phyloP scores from a whole-genome alignment of 2,113 vertebrate species.

The Nothocercus julius region DNA sequence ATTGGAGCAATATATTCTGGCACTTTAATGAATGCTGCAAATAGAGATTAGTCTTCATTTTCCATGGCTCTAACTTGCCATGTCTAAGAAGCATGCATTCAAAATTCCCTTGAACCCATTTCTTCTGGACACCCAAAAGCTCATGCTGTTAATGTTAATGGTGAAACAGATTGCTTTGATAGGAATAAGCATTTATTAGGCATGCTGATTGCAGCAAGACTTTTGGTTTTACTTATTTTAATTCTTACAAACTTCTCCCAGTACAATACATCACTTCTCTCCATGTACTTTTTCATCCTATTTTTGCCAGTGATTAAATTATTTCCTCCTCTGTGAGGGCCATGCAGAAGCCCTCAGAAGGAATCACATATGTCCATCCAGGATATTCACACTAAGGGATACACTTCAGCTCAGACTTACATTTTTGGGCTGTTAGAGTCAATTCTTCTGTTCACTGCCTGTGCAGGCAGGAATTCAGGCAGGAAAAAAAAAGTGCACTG shows the following conservation, averaged over 20 bases:
- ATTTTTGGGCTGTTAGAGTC: not conserved
- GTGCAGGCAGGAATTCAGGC: not conserved
- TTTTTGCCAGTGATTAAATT: not conserved
- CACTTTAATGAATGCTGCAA: not conserved
- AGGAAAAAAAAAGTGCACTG: not conserved
- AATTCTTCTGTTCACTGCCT: not conserved
- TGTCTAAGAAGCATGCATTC: not conserved
- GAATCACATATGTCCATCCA: not conserved
- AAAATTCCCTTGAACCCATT: not conserved
- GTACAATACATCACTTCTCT: not conserved
- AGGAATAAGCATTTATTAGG: not conserved
- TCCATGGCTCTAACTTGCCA: not conserved
- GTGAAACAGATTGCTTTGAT: not conserved
- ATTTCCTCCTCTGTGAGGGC: not conserved
- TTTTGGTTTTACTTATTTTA: not conserved
- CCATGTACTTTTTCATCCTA: not conserved
- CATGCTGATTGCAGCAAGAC: not conserved
- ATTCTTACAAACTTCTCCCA: not conserved
- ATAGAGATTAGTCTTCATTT: not conserved
- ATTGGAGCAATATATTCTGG: not conserved
- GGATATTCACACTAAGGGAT: not conserved
- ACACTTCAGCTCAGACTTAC: not conserved
- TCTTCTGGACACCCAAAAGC: not conserved
- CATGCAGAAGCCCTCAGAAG: not conserved
- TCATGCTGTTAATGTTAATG: not conserved